Evolutionary conservation across 2,113 vertebrate species (phyloP).

Genomic region (Vulpes vulpes): DNA sequence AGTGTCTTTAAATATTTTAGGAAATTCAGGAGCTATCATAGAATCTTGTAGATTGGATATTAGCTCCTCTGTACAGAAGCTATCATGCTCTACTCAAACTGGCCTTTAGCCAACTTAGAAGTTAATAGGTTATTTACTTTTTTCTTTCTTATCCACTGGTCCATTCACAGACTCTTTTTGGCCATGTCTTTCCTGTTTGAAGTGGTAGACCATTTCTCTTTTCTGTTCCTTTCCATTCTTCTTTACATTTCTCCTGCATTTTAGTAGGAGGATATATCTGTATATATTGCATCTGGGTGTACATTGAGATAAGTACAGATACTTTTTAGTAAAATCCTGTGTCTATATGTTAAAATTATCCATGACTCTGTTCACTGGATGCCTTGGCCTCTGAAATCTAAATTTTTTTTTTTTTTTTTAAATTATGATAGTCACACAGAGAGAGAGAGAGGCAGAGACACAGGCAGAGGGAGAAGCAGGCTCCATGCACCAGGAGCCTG

Average conservation of each 20-base stretch:
- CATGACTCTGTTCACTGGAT: neutral
- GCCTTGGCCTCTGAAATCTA: conserved; percentile 27
- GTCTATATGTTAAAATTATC: conserved; percentile 37
- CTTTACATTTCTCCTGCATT: conserved; percentile 35
- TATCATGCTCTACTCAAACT: neutral
- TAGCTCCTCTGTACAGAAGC: neutral
- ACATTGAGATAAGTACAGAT: neutral
- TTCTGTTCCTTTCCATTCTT: conserved; percentile 28
- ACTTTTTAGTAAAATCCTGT: conserved; percentile 36
- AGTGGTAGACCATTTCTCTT: neutral
- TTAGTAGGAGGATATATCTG: conserved; percentile 12
- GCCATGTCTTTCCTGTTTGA: neutral
- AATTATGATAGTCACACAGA: too few relatives aligned
- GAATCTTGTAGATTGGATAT: neutral
- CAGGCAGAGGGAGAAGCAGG: too few relatives aligned
- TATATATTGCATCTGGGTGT: neutral
- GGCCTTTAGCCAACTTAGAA: neutral
- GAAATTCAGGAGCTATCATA: conserved; percentile 2
- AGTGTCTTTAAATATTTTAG: conserved; percentile 44
- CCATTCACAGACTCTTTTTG: neutral
- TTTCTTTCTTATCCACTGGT: neutral
- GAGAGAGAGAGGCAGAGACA: too few relatives aligned
- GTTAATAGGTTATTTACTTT: conserved; percentile 6
- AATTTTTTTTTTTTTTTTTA: too few relatives aligned
- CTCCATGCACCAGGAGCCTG: too few relatives aligned